A percentile compares a stretch with the other conserved stretches of the same genome.
phyloP scores from a whole-genome alignment of 2,888 invertebrate species.

The Odontomyia ornata region DNA sequence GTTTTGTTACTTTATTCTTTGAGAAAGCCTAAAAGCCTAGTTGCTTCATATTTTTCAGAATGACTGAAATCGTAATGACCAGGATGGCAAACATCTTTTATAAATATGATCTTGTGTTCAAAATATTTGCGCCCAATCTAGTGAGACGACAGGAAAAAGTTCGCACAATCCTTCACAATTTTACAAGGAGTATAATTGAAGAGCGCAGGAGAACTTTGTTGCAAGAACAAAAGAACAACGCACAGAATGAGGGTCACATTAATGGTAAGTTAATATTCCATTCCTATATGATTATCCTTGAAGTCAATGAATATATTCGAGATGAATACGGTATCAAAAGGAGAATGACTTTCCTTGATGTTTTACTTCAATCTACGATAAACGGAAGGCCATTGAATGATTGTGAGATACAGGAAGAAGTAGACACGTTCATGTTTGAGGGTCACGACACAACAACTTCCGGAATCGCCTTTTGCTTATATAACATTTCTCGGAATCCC shows the following conservation, averaged over 20 bases:
- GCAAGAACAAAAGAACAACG: not conserved
- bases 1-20: too few relatives aligned
- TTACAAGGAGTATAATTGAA: constrained; percentile 58
- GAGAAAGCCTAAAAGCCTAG: too few relatives aligned
- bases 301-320: constrained; percentile 36
- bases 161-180: constrained; percentile 58
- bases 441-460: constrained; percentile 61
- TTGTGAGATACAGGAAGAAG: constrained; percentile 72
- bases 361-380: constrained; percentile 69
- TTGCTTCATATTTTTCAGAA: constrained; percentile 42
- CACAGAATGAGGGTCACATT: not conserved
- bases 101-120: constrained; percentile 54
- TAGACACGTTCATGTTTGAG: constrained; percentile 78
- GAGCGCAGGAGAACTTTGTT: constrained; percentile 53
- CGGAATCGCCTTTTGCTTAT: constrained; percentile 56
- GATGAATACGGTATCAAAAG: constrained; percentile 66
- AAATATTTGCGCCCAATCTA: not conserved
- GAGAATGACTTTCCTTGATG: constrained; percentile 72
- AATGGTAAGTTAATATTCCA: too few relatives aligned
- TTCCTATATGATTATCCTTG: too few relatives aligned
- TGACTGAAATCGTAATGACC: constrained; percentile 41
- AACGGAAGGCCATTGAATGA: constrained; percentile 68
- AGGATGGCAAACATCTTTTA: constrained; percentile 54
- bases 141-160: constrained; percentile 50
- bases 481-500: constrained; percentile 56